phyloP scores from a whole-genome alignment of 2,113 vertebrate species.

The Toxostoma redivivum region DNA sequence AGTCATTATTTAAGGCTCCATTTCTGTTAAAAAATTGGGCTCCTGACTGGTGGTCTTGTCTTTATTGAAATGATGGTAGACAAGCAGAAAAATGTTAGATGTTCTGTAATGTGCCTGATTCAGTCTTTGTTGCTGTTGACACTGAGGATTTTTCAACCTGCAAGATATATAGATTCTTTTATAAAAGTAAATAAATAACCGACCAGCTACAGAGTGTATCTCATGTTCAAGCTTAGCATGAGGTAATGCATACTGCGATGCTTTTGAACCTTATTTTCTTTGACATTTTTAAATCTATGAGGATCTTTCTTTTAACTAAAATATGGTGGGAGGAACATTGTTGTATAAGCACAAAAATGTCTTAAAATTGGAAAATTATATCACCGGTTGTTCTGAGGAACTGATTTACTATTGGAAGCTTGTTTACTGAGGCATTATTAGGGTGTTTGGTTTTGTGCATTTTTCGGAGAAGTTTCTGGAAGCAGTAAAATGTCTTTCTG shows the following conservation, averaged over 20 bases:
- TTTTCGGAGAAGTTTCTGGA: background rate
- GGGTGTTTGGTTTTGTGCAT: background rate
- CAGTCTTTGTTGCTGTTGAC: background rate
- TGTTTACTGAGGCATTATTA: background rate
- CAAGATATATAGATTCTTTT: background rate
- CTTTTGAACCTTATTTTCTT: background rate
- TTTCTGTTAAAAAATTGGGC: background rate
- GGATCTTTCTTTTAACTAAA: background rate
- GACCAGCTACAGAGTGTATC: accelerated
- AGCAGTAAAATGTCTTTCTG: background rate
- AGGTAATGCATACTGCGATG: background rate
- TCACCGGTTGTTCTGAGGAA: background rate
- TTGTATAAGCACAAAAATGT: background rate
- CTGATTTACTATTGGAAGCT: background rate
- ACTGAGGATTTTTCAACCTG: background rate
- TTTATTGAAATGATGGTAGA: background rate
- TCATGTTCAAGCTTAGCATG: background rate
- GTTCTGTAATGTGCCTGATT: background rate
- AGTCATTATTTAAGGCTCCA: accelerated
- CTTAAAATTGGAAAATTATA: background rate
- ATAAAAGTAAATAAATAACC: background rate
- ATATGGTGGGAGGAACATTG: background rate
- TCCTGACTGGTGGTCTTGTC: accelerated
- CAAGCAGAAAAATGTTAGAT: background rate
- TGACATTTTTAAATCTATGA: background rate